Percentiles rank a stretch among this genome's conserved stretches.
Conservation (phyloP, 2,888 invertebrate genomes). For the Coronaproctus castanopsis region DNA sequence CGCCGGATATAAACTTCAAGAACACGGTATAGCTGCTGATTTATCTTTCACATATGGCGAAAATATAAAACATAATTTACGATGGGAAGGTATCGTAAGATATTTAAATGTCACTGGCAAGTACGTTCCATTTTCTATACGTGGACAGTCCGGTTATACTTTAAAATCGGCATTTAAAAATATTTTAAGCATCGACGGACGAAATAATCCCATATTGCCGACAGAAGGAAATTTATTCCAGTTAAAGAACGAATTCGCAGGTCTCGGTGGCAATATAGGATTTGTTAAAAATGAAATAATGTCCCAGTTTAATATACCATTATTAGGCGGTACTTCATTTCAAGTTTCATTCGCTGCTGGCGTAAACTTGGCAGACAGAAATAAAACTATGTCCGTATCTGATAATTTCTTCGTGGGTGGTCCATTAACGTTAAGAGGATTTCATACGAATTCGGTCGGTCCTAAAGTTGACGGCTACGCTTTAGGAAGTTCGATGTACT, state of each 20-base stretch:
- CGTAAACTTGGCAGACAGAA: slow-evolving; percentile 36
- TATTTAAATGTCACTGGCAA: slow-evolving; percentile 44
- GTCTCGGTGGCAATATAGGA: slow-evolving; percentile 79
- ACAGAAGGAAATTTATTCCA: slow-evolving; percentile 47
- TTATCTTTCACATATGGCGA: slow-evolving; percentile 11
- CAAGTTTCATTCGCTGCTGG: slow-evolving; percentile 50
- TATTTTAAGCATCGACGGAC: slow-evolving; percentile 51
- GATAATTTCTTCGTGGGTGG: slow-evolving; percentile 79
- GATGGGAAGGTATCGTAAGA: slow-evolving; percentile 71
- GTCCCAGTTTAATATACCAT: slow-evolving; percentile 45
- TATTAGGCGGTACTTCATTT: slow-evolving; percentile 34
- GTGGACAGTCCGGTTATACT: slow-evolving; percentile 74
- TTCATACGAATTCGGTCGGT: slow-evolving; percentile 67
- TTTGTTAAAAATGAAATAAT: slow-evolving; percentile 64
- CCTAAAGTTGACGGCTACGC: slow-evolving; percentile 59
- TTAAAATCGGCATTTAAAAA: slow-evolving; percentile 74
- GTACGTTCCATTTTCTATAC: slow-evolving; percentile 56
- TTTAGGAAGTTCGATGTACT: slow-evolving; percentile 57
- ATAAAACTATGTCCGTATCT: slow-evolving; percentile 38
- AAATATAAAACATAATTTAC: slow-evolving; percentile 47
- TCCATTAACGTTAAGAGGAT: slow-evolving; percentile 70
- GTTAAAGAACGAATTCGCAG: slow-evolving; percentile 60
- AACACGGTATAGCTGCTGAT: slow-evolving; percentile 13
- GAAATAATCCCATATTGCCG: slow-evolving; percentile 66
- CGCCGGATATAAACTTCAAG: slow-evolving; percentile 14